Evolutionary conservation across 2,113 vertebrate genomes (phyloP).

Genomic region (Alligator mississippiensis): DNA sequence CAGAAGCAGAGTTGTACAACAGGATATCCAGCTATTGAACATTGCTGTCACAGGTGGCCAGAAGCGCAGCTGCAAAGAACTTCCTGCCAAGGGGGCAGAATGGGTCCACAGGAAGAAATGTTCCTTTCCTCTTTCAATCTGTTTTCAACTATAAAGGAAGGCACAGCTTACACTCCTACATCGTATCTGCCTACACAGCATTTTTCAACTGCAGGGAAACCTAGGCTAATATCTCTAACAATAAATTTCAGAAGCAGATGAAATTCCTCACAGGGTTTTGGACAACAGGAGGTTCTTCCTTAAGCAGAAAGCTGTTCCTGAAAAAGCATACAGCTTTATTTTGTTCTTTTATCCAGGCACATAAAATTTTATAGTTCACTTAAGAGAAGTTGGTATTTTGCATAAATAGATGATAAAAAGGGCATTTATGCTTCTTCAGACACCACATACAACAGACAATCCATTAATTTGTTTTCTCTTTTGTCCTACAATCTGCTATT

Average conservation of each 20-base stretch:
- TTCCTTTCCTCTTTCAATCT: conserved; percentile 80
- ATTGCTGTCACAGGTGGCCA: conserved; percentile 84
- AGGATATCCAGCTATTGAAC: conserved; percentile 95
- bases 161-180: conserved; percentile 11
- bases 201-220: conserved; percentile 54
- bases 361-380: neutral
- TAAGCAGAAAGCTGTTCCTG: neutral
- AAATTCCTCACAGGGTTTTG: neutral
- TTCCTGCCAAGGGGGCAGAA: conserved; percentile 81
- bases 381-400: neutral
- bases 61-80: conserved; percentile 82
- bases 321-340: conserved; percentile 12
- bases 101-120: conserved; percentile 84
- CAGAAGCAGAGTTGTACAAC: conserved; percentile 74
- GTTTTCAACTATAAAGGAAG: conserved; percentile 77
- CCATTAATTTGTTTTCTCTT: neutral
- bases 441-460: neutral
- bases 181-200: conserved; percentile 71
- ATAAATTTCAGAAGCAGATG: neutral
- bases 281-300: neutral
- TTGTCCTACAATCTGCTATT: neutral
- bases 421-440: neutral
- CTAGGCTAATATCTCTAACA: conserved; percentile 35
- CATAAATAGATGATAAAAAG: neutral
- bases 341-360: neutral